These are phyloP conservation scores for Bufo bufo DNA, from an alignment of 2,113 vertebrate genomes.

Conservation along the genomic window DNA sequence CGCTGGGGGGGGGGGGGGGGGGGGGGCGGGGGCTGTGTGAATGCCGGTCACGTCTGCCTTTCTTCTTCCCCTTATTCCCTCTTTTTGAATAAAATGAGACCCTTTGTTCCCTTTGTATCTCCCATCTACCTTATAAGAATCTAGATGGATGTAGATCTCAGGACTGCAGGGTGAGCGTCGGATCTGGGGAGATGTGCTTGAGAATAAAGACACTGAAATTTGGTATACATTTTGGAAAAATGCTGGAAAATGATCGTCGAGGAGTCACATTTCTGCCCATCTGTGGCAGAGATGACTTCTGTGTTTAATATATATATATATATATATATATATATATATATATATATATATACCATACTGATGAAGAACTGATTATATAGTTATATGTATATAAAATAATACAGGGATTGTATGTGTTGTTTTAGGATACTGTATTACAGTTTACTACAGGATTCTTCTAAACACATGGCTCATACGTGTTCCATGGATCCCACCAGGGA, in stretches of 20 bases:
- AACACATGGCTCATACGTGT: background rate
- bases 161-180: conserved; percentile 58
- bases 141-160: conserved; percentile 64
- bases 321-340: background rate
- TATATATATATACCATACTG: background rate
- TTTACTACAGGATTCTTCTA: background rate
- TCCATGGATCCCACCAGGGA: background rate
- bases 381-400: background rate
- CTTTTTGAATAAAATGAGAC: conserved; percentile 68
- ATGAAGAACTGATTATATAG: background rate
- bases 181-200: background rate
- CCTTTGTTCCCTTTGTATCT: conserved; percentile 70
- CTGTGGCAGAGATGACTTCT: background rate
- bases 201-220: background rate
- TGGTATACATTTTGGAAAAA: background rate
- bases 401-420: background rate
- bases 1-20: background rate
- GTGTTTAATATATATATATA: background rate
- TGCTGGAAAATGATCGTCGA: background rate
- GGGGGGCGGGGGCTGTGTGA: conserved; percentile 37
- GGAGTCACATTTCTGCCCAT: background rate
- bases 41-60: conserved; percentile 71
- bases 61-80: conserved; percentile 61
- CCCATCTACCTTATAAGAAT: conserved; percentile 69
- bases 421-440: background rate